phyloP scores from a whole-genome alignment of 2,797 vertebrate species.

The Siniperca scherzeri region DNA sequence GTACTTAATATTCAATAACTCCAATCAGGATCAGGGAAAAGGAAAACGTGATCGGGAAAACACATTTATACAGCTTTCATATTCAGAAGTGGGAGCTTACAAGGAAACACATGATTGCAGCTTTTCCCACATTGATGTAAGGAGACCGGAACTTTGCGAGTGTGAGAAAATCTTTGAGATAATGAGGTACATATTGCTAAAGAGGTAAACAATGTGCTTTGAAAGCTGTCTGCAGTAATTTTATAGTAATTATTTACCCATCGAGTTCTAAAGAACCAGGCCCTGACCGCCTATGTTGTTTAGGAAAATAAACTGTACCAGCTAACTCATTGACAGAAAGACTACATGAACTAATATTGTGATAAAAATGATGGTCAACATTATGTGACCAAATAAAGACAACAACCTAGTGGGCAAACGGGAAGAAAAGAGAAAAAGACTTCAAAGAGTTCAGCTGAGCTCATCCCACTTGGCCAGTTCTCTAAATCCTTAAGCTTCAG shows the following conservation, averaged over 20 bases:
- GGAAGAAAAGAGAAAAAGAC: background rate
- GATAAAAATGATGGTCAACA: conserved; percentile 20
- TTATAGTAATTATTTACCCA: conserved; percentile 24
- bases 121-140: conserved; percentile 20
- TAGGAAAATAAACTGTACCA: conserved; percentile 24
- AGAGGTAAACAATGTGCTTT: conserved; percentile 41
- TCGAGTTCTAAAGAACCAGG: conserved; percentile 12
- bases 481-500: conserved; percentile 64
- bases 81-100: background rate
- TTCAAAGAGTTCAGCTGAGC: conserved; percentile 48
- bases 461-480: conserved; percentile 52
- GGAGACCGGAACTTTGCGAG: conserved; percentile 15
- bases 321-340: background rate
- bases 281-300: conserved; percentile 8
- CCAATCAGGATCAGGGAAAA: background rate
- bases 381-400: conserved; percentile 20
- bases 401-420: conserved; percentile 20
- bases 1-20: background rate
- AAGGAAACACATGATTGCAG: conserved; percentile 10
- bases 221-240: conserved; percentile 35
- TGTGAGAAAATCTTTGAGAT: conserved; percentile 17
- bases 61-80: conserved; percentile 5
- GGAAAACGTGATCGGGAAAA: background rate
- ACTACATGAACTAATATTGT: conserved; percentile 10
- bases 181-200: conserved; percentile 31